Evolutionary conservation across 2,888 invertebrate genomes (phyloP), one percentile per base, ranked within the genome.

Genomic region (Furcula furcula): DNA sequence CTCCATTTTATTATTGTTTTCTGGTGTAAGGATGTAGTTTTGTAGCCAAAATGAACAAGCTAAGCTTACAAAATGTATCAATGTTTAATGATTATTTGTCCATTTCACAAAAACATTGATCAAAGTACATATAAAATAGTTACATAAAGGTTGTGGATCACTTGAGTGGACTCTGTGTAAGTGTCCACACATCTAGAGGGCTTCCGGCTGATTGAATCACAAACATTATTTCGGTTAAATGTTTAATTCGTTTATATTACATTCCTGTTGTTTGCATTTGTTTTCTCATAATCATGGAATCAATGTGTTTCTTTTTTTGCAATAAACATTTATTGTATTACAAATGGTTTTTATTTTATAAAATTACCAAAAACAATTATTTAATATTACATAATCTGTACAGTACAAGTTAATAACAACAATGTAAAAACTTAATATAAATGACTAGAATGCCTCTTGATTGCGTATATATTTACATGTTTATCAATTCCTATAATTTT

Each of bases 361-460:
- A 52, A 57, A 58, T 55, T 64, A 61, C 52, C 59, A 54, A 62
- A 65, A 64, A 23, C n/a, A 28, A 14, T 14, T 7, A 27, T 19
- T 19, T 31, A 9, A 38, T 43, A 53, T 32, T 34, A 38, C 40
- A 39, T 40, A 44, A n/a, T 46, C 16, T 39, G 48, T 40, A 25
- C 25, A 63, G 53, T 58, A 60, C 57, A 56, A 60, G 66, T 61
- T 58, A 52, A 62, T 69, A 68, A 68, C 65, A 76, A 72, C 63
- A 63, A 63, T 56, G 55, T 62, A 66, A 63, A 63, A 68, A 64
- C 68, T 76, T 74, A 73, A 61, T 12, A 52, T 46, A 73, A 81
- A 68, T 85, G 86, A 87, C 86, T 87, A 87, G 86, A 86, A 54
- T 63, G 55, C 79, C 84, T 83, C 83, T 59, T 55, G 43, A 40